Percentiles rank a stretch among this genome's conserved stretches.
These are phyloP conservation scores for Caenorhabditis panamensis DNA, from an alignment of 2,888 invertebrate genomes.

Conservation along the genomic window DNA sequence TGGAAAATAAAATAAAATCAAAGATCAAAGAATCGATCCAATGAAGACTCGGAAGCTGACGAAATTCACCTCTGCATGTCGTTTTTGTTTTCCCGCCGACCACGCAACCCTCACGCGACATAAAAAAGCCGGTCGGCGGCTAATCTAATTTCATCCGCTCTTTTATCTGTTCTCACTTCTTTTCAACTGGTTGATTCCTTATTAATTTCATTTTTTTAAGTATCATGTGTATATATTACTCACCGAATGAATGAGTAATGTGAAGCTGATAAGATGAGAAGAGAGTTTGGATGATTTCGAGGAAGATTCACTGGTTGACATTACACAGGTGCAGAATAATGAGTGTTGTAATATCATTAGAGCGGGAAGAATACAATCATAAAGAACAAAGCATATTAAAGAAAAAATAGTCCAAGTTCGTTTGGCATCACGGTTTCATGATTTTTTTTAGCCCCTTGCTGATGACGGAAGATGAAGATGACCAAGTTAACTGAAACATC, in stretches of 20 bases:
- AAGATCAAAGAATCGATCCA: not conserved
- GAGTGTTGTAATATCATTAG: no score
- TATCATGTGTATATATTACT: not conserved
- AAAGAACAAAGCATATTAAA: no score
- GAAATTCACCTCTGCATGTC: not conserved
- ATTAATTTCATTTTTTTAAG: not conserved
- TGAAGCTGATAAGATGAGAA: no score
- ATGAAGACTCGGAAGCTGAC: not conserved
- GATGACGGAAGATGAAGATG: no score
- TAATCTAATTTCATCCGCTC: conserved; percentile 4
- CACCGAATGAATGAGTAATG: not conserved
- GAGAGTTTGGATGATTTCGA: no score
- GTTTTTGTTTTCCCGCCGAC: not conserved
- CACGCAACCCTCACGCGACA: not conserved
- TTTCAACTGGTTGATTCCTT: not conserved
- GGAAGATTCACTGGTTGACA: no score
- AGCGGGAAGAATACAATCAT: no score
- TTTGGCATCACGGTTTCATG: no score
- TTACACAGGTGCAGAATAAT: no score
- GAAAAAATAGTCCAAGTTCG: no score
- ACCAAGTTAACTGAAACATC: not conserved
- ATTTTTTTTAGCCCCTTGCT: no score
- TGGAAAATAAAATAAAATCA: not conserved
- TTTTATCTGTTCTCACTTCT: conserved; percentile 1
- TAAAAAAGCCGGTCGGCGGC: conserved; percentile 14